phyloP scores from a whole-genome alignment of 2,888 invertebrate genomes.

The Theretra japonica region DNA sequence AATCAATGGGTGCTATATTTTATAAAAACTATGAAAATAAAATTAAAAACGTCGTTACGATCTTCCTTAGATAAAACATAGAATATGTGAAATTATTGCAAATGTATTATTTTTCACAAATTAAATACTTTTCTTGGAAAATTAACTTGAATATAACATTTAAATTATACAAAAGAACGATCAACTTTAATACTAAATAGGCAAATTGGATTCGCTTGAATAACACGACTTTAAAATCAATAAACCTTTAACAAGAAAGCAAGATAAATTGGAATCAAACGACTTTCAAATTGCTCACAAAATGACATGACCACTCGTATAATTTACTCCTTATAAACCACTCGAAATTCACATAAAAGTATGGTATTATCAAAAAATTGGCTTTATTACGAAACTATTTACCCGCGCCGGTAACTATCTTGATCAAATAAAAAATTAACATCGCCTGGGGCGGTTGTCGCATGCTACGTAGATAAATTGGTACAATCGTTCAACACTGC shows the following conservation, averaged over 20 bases:
- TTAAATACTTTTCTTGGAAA: not conserved
- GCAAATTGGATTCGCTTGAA: slow-evolving; percentile 44
- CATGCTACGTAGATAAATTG: slow-evolving; percentile 71
- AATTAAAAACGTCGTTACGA: too few species aligned
- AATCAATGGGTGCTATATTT: too few species aligned
- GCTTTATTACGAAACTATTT: slow-evolving; percentile 80
- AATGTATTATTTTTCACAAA: not conserved
- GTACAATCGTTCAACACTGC: slow-evolving; percentile 64
- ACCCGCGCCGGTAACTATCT: slow-evolving; percentile 69
- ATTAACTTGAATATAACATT: not conserved
- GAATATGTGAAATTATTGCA: too few species aligned
- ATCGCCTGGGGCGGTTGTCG: slow-evolving; percentile 62
- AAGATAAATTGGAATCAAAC: slow-evolving; percentile 76
- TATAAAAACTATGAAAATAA: too few species aligned
- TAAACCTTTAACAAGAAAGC: slow-evolving; percentile 60
- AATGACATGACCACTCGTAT: slow-evolving; percentile 73
- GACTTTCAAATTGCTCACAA: slow-evolving; percentile 71
- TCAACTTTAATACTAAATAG: slow-evolving; percentile 29
- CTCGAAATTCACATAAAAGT: slow-evolving; percentile 59
- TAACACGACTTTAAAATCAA: slow-evolving; percentile 49
- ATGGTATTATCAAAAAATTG: slow-evolving; percentile 81
- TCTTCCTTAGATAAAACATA: too few species aligned
- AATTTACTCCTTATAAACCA: slow-evolving; percentile 71
- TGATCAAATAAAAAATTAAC: slow-evolving; percentile 82
- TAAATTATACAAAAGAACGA: not conserved